A percentile compares a stretch with the other conserved stretches of the same genome.
Conservation (phyloP, 1,140 invertebrate genomes). For the Drosophila bocki region DNA sequence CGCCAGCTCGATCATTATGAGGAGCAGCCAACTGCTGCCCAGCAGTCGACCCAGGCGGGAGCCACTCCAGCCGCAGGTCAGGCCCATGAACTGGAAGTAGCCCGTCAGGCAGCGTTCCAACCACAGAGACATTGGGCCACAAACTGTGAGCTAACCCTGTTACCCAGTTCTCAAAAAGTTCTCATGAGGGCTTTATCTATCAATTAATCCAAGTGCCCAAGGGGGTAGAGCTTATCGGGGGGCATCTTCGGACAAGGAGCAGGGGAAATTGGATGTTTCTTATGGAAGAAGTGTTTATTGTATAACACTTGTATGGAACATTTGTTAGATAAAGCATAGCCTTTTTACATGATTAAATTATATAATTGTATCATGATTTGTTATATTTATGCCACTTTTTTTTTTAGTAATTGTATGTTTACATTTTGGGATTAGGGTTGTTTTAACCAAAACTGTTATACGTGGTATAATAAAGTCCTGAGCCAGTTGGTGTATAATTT, state of each 20-base stretch:
- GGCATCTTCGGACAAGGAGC: background rate
- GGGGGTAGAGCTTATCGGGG: background rate
- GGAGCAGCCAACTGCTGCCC: constrained; percentile 30
- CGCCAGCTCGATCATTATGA: constrained; percentile 25
- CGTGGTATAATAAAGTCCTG: too few relatives aligned
- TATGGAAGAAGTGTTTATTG: background rate
- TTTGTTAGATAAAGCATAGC: too few relatives aligned
- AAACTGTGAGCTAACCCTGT: constrained; percentile 13
- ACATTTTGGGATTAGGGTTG: background rate
- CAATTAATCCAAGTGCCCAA: constrained; percentile 58
- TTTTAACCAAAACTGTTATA: too few relatives aligned
- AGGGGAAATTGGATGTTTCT: background rate
- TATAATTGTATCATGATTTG: too few relatives aligned
- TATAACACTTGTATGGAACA: background rate
- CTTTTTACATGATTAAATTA: too few relatives aligned
- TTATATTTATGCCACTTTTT: too few relatives aligned
- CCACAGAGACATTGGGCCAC: constrained; percentile 36
- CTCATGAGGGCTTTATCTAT: background rate
- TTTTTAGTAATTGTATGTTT: too few relatives aligned
- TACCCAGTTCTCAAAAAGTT: background rate
- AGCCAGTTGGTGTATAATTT: too few relatives aligned
- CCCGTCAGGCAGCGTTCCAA: constrained; percentile 34
- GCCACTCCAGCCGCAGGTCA: constrained; percentile 42
- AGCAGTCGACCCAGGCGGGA: constrained; percentile 17
- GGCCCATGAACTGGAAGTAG: constrained; percentile 54